Conservation (phyloP, 2,888 invertebrate species). For the Azorinus chamasolen region DNA sequence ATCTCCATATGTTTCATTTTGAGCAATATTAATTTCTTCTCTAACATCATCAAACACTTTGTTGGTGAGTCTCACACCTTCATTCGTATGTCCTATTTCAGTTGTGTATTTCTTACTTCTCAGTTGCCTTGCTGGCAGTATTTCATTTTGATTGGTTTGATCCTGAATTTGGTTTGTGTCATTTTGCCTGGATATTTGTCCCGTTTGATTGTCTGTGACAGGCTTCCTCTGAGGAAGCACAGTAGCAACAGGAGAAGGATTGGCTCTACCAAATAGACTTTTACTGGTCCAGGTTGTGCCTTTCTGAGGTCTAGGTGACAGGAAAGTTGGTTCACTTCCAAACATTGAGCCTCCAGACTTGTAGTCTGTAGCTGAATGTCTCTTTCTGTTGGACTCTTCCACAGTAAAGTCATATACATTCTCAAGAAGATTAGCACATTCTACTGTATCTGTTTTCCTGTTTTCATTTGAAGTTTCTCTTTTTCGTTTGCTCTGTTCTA, state of each 20-base stretch:
- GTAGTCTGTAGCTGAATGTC: not conserved
- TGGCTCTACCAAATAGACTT: constrained; percentile 59
- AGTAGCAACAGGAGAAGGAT: constrained; percentile 72
- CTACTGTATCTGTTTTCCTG: not conserved
- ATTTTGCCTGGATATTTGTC: not conserved
- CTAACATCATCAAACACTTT: too few species aligned
- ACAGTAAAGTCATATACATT: constrained; percentile 34
- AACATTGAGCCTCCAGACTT: too few species aligned
- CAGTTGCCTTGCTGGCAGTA: too few species aligned
- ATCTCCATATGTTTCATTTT: too few species aligned
- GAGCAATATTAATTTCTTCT: too few species aligned
- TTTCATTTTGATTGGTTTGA: too few species aligned
- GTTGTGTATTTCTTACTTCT: too few species aligned
- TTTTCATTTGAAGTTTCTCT: not conserved
- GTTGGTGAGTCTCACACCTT: too few species aligned
- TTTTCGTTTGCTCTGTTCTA: constrained; percentile 44
- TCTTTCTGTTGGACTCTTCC: not conserved
- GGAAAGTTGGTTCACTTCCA: constrained; percentile 11
- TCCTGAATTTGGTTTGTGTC: not conserved
- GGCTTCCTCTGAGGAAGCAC: constrained; percentile 67
- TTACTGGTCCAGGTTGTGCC: constrained; percentile 62
- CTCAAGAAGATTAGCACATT: not conserved
- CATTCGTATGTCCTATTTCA: too few species aligned
- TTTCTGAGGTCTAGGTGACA: constrained; percentile 50
- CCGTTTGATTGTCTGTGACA: not conserved